Evolutionary conservation across 1,140 invertebrate species (phyloP).

Genomic region (Cotesia glomerata): DNA sequence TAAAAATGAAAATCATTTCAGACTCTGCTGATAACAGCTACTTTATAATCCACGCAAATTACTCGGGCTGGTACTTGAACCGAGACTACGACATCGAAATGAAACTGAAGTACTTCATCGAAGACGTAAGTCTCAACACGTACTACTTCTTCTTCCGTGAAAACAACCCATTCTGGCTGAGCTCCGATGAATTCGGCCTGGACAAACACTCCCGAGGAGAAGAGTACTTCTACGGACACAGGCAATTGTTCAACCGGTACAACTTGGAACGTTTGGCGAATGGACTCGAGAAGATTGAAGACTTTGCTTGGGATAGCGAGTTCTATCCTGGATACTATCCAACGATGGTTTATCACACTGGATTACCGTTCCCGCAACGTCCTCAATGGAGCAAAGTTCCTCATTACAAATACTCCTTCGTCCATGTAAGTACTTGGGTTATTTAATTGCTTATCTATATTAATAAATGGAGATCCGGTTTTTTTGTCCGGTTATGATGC

Average conservation of each 20-base stretch:
- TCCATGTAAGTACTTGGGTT: conserved; percentile 37
- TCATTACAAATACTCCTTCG: conserved; percentile 43
- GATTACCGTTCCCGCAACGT: conserved; percentile 69
- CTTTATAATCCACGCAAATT: conserved; percentile 62
- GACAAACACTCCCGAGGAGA: conserved; percentile 68
- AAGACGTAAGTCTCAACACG: conserved; percentile 72
- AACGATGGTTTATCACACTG: conserved; percentile 69
- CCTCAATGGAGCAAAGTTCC: conserved; percentile 58
- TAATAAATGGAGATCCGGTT: no score
- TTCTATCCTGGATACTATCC: conserved; percentile 69
- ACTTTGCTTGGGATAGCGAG: conserved; percentile 62
- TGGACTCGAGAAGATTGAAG: conserved; percentile 67
- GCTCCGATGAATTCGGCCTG: conserved; percentile 59
- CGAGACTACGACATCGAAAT: conserved; percentile 65
- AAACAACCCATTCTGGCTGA: conserved; percentile 70
- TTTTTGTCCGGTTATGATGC: no score
- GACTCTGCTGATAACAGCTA: conserved; percentile 22
- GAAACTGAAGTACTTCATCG: conserved; percentile 71
- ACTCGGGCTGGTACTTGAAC: conserved; percentile 60
- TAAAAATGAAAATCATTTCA: not conserved
- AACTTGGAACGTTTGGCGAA: conserved; percentile 74
- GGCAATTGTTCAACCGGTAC: conserved; percentile 71
- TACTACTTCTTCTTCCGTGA: conserved; percentile 71
- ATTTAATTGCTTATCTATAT: not conserved
- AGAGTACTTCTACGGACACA: conserved; percentile 67